These are phyloP conservation scores for Tuberolachnus salignus DNA, from an alignment of 2,888 invertebrate species.

Conservation along the genomic window DNA sequence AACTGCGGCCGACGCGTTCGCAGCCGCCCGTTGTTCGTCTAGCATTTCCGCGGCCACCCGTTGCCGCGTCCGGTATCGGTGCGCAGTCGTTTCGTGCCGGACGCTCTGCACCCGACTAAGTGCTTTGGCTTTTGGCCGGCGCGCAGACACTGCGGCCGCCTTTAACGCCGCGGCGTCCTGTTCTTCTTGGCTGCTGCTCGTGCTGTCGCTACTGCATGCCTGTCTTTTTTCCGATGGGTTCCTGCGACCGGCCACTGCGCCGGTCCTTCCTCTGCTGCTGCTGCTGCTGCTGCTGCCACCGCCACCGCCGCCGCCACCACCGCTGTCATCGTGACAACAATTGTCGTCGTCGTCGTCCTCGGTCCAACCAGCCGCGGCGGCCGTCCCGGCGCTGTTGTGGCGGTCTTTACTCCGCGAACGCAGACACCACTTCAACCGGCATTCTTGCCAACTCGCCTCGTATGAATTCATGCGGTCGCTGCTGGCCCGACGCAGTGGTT, in stretches of 20 bases:
- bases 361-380: slow-evolving; percentile 16
- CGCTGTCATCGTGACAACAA: neutral
- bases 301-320: too few relatives aligned
- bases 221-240: slow-evolving; percentile 47
- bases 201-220: slow-evolving; percentile 47
- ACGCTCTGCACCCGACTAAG: slow-evolving; percentile 48
- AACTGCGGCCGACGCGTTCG: slow-evolving; percentile 19
- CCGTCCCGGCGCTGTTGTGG: slow-evolving; percentile 16
- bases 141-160: slow-evolving; percentile 24
- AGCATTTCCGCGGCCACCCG: slow-evolving; percentile 54
- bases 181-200: slow-evolving; percentile 49
- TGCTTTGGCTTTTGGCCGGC: slow-evolving; percentile 31
- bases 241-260: slow-evolving; percentile 45
- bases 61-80: slow-evolving; percentile 51
- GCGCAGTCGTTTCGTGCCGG: slow-evolving; percentile 29
- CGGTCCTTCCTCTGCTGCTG: slow-evolving; percentile 27
- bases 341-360: slow-evolving; percentile 56
- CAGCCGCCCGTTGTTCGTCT: slow-evolving; percentile 38
- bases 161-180: slow-evolving; percentile 23
- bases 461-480: slow-evolving; percentile 65
- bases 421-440: slow-evolving; percentile 58
- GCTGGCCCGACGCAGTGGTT: slow-evolving; percentile 49
- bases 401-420: slow-evolving; percentile 53
- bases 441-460: slow-evolving; percentile 82
- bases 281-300: neutral